A percentile compares a stretch with the other conserved stretches of the same genome.
Conservation (phyloP, 2,888 invertebrate species). For the Erebia ligea region DNA sequence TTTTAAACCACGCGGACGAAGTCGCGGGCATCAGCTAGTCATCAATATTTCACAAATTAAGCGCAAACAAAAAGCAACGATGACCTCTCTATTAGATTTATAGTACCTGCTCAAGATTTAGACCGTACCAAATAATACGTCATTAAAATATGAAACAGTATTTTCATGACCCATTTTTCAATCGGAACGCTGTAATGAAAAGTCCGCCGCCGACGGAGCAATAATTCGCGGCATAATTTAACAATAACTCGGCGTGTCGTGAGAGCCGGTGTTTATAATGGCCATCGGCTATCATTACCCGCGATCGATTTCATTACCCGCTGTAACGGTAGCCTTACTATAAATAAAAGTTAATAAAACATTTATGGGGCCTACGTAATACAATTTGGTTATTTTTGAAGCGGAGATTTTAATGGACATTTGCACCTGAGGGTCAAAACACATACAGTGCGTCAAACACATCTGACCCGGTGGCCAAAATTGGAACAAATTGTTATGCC, state of each 20-base stretch:
- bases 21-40: too few relatives aligned
- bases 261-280: slow-evolving; percentile 39
- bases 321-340: neutral
- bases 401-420: too few relatives aligned
- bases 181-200: slow-evolving; percentile 30
- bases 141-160: slow-evolving; percentile 9
- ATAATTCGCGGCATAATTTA: slow-evolving; percentile 32
- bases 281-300: slow-evolving; percentile 39
- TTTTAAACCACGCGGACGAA: too few relatives aligned
- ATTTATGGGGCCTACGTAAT: neutral
- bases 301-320: slow-evolving; percentile 37
- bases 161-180: slow-evolving; percentile 28
- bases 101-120: too few relatives aligned
- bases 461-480: too few relatives aligned
- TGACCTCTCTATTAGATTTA: too few relatives aligned
- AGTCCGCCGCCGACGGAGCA: slow-evolving; percentile 18
- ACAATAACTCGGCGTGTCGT: slow-evolving; percentile 34
- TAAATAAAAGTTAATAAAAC: neutral
- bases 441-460: too few relatives aligned
- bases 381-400: too few relatives aligned
- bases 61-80: too few relatives aligned
- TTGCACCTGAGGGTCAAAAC: too few relatives aligned
- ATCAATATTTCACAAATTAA: too few relatives aligned
- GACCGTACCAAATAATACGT: neutral
- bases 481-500: too few relatives aligned